phyloP scores from a whole-genome alignment of 2,888 invertebrate genomes.

The Colletes collaris region DNA sequence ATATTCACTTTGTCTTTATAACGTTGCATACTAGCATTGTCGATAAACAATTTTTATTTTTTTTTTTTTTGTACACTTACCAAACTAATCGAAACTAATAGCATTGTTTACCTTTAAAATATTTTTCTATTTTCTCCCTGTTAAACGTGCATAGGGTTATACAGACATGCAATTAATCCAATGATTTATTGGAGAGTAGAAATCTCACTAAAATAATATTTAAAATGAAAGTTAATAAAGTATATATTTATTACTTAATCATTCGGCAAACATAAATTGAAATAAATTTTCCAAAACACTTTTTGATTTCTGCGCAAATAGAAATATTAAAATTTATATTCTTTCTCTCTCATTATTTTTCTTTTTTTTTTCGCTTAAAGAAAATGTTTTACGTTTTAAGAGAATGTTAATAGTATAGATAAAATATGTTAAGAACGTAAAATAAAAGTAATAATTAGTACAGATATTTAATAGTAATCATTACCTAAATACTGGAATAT shows the following conservation, averaged over 20 bases:
- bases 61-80: conserved; percentile 25
- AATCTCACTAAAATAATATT: conserved; percentile 16
- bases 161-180: conserved; percentile 4
- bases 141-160: conserved; percentile 14
- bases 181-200: conserved; percentile 31
- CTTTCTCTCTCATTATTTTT: conserved; percentile 9
- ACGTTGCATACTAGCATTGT: conserved; percentile 40
- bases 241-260: neutral
- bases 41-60: conserved; percentile 22
- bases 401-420: conserved; percentile 18
- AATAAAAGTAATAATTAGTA: conserved; percentile 38
- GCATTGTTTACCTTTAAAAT: conserved; percentile 39
- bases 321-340: neutral
- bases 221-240: conserved; percentile 6
- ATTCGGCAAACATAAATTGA: neutral
- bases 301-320: neutral
- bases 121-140: conserved; percentile 9
- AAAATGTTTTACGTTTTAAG: conserved; percentile 13
- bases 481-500: conserved; percentile 15
- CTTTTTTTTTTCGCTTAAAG: neutral
- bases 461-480: conserved; percentile 18
- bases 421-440: conserved; percentile 29
- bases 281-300: neutral
- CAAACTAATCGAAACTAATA: conserved; percentile 30
- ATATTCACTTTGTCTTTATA: conserved; percentile 31